Evolutionary conservation across 2,113 vertebrate genomes (phyloP).

Genomic region (Gadus chalcogrammus): DNA sequence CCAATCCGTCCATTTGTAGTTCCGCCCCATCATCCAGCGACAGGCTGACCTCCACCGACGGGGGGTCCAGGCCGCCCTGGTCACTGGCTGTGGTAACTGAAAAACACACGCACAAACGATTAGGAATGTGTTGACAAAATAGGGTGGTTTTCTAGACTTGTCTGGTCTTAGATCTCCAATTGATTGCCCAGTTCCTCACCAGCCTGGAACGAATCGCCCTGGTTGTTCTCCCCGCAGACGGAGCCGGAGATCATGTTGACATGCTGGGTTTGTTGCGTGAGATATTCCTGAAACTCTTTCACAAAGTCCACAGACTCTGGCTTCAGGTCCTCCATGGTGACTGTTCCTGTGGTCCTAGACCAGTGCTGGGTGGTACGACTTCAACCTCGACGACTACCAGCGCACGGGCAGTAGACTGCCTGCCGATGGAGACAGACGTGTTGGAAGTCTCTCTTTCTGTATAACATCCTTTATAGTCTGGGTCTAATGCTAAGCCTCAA

Average conservation of each 20-base stretch:
- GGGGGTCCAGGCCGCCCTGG: conserved; percentile 88
- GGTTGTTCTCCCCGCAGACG: conserved; percentile 88
- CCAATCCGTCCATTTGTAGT: conserved; percentile 92
- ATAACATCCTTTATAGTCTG: no score
- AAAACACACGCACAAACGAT: conserved; percentile 1
- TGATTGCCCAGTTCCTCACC: conserved; percentile 57
- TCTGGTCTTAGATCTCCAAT: no score
- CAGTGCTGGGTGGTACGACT: no score
- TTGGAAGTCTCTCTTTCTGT: no score
- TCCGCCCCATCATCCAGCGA: conserved; percentile 90
- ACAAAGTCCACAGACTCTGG: conserved; percentile 96
- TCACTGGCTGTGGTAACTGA: conserved; percentile 49
- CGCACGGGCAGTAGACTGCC: no score
- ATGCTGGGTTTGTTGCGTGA: conserved; percentile 97
- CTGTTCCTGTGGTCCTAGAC: no score
- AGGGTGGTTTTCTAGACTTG: no score
- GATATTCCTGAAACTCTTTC: conserved; percentile 97
- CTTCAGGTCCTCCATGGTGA: conserved; percentile 74
- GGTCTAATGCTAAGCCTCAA: no score
- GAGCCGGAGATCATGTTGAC: conserved; percentile 99
- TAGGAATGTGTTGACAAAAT: background rate
- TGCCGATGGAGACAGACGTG: no score
- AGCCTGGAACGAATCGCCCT: conserved; percentile 78
- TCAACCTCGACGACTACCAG: no score
- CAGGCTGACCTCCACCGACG: conserved; percentile 86